Percentiles rank a stretch among this genome's conserved stretches.
Conservation (phyloP, 1,140 invertebrate species). For the Spodoptera frugiperda region DNA sequence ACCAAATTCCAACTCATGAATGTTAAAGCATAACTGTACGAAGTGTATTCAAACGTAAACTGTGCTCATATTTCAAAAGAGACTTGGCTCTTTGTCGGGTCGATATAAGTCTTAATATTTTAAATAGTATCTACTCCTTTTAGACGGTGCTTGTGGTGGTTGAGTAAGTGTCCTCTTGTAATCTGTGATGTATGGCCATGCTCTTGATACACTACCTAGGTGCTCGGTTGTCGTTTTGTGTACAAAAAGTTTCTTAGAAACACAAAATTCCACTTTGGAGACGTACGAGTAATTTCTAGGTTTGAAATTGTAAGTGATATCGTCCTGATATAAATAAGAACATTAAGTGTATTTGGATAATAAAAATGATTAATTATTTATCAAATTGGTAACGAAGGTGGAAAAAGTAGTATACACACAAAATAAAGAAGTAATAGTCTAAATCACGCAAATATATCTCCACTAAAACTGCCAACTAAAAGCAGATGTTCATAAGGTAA, state of each 20-base stretch:
- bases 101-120: conserved; percentile 37
- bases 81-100: conserved; percentile 41
- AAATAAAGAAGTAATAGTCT: too few species aligned
- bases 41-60: conserved; percentile 41
- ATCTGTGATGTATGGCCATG: conserved; percentile 48
- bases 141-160: conserved; percentile 43
- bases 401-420: too few species aligned
- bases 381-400: too few species aligned
- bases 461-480: too few species aligned
- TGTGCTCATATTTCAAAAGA: conserved; percentile 43
- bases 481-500: not conserved
- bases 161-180: conserved; percentile 49
- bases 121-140: conserved; percentile 48
- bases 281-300: not conserved
- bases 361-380: too few species aligned
- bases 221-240: conserved; percentile 24
- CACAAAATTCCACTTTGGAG: conserved; percentile 33
- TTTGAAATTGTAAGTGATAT: too few species aligned
- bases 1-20: conserved; percentile 19
- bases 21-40: conserved; percentile 11
- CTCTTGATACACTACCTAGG: conserved; percentile 42
- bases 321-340: too few species aligned
- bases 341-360: too few species aligned
- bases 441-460: too few species aligned
- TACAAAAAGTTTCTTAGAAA: conserved; percentile 37